These are phyloP conservation scores for Phataginus tricuspis DNA, from an alignment of 2,797 vertebrate genomes.

Conservation along the genomic window DNA sequence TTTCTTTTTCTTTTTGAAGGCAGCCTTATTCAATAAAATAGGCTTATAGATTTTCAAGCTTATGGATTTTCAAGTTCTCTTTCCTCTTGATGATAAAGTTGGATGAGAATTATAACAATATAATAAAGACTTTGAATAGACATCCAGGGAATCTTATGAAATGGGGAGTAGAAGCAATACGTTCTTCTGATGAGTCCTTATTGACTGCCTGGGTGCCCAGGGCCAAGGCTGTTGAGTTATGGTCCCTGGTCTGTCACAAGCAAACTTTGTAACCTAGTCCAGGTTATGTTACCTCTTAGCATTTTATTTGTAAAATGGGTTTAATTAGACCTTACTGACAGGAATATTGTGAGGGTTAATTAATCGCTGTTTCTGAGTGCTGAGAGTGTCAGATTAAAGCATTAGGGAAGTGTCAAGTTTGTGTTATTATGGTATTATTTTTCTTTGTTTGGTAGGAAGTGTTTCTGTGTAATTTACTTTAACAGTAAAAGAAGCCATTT, in stretches of 20 bases:
- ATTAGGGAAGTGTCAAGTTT: conserved; percentile 80
- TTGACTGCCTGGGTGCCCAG: not conserved
- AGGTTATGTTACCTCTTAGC: conserved; percentile 42
- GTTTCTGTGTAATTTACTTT: conserved; percentile 73
- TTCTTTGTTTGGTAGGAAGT: conserved; percentile 79
- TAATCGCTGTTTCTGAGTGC: conserved; percentile 68
- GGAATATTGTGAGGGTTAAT: conserved; percentile 75
- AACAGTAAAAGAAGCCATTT: conserved; percentile 71
- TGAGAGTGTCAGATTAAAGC: conserved; percentile 79
- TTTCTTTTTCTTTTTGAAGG: not conserved
- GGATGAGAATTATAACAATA: conserved; percentile 29
- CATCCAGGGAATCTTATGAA: not conserved
- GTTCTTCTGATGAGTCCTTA: conserved; percentile 10
- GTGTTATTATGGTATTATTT: conserved; percentile 80
- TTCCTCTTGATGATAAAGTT: conserved; percentile 27
- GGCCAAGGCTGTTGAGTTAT: conserved; percentile 11
- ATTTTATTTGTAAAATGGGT: conserved; percentile 66
- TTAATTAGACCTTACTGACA: conserved; percentile 67
- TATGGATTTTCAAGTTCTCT: conserved; percentile 60
- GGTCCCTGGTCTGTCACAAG: not conserved
- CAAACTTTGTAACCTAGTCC: conserved; percentile 46
- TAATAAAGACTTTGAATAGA: not conserved
- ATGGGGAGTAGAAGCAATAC: not conserved
- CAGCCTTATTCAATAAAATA: conserved; percentile 61
- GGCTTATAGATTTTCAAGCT: conserved; percentile 60